Evolutionary conservation across 2,113 vertebrate genomes (phyloP).

Genomic region (Telmatochromis sp.): DNA sequence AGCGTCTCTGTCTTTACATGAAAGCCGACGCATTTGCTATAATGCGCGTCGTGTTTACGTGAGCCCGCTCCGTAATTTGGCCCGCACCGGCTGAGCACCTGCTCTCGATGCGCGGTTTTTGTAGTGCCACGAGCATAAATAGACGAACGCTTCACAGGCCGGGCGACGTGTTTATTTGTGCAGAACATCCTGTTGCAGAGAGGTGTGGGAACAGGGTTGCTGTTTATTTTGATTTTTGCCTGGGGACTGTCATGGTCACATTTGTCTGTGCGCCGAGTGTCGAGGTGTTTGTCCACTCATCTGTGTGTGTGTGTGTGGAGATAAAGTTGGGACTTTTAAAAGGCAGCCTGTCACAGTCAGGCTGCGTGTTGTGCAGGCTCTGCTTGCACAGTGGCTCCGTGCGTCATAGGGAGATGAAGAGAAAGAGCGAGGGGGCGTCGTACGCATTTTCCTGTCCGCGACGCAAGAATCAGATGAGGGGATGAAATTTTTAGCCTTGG

Average conservation of each 20-base stretch:
- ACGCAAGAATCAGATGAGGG: slow-evolving; percentile 53
- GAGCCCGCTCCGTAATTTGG: neutral
- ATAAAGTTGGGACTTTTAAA: neutral
- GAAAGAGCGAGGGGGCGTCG: slow-evolving; percentile 57
- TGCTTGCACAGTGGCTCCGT: slow-evolving; percentile 60
- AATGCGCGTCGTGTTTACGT: neutral
- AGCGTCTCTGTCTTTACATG: neutral
- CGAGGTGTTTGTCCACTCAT: neutral
- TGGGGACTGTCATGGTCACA: neutral
- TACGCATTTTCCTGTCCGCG: slow-evolving; percentile 63
- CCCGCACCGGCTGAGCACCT: slow-evolving; percentile 15
- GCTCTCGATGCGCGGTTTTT: slow-evolving; percentile 3
- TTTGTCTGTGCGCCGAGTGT: neutral
- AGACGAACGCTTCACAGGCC: slow-evolving; percentile 11
- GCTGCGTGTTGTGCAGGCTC: slow-evolving; percentile 57
- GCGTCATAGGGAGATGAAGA: slow-evolving; percentile 68
- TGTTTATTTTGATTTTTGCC: slow-evolving; percentile 31
- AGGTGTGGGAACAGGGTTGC: neutral
- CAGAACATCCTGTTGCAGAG: slow-evolving; percentile 45
- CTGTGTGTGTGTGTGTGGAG: neutral
- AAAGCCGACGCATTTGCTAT: neutral
- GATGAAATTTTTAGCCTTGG: slow-evolving; percentile 60
- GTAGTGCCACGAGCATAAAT: slow-evolving; percentile 11
- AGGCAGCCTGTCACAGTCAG: slow-evolving; percentile 63
- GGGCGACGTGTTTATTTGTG: slow-evolving; percentile 26